Evolutionary conservation across 2,888 invertebrate species (phyloP).

Genomic region (Adelognathus sp.): DNA sequence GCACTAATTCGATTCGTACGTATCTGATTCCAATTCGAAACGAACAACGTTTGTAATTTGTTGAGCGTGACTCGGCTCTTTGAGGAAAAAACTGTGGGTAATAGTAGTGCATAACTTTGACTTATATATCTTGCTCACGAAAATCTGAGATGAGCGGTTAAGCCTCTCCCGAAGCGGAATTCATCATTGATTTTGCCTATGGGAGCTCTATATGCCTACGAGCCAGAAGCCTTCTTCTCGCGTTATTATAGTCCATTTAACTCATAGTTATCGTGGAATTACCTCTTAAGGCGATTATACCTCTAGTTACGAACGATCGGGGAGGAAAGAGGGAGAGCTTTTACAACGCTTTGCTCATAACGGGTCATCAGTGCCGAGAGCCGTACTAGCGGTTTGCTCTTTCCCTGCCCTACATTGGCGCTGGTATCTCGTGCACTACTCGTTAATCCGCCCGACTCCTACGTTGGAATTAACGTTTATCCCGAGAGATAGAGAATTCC

Average conservation of each 20-base stretch:
- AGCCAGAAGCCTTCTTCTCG: not conserved
- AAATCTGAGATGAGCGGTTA: not conserved
- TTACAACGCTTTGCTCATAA: slow-evolving; percentile 45
- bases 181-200: not conserved
- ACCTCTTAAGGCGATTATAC: slow-evolving; percentile 33
- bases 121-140: not conserved
- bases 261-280: slow-evolving; percentile 34
- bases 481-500: slow-evolving; percentile 18
- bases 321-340: slow-evolving; percentile 42
- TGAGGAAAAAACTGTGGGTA: not conserved
- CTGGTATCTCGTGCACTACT: slow-evolving; percentile 46
- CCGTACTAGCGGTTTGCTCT: not conserved
- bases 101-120: not conserved
- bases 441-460: slow-evolving; percentile 43
- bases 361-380: slow-evolving; percentile 34
- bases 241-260: slow-evolving; percentile 26
- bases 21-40: not conserved
- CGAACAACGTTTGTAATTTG: not conserved
- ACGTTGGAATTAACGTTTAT: slow-evolving; percentile 43
- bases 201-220: not conserved
- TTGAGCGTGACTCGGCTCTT: not conserved
- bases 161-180: not conserved
- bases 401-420: slow-evolving; percentile 1
- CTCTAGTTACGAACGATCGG: slow-evolving; percentile 39
- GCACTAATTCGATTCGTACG: not conserved